Conservation (phyloP, 2,797 vertebrate species). For the Peromyscus melanophrys region DNA sequence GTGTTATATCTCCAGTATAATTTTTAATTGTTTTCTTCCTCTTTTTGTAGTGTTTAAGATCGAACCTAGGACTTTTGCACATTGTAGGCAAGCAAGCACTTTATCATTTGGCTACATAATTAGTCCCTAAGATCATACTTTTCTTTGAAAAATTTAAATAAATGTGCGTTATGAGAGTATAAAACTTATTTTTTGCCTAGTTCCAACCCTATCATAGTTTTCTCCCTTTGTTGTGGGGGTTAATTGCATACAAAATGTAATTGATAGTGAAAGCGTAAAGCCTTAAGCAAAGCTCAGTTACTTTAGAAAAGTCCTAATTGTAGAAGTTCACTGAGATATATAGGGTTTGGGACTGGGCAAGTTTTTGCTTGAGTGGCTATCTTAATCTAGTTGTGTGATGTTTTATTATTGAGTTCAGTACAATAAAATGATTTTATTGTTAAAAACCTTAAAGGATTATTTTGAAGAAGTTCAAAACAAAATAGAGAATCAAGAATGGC, state of each 20-base stretch:
- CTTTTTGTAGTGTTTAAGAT: background rate
- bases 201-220: background rate
- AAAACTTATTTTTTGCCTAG: background rate
- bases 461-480: conserved; percentile 41
- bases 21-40: background rate
- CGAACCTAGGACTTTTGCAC: background rate
- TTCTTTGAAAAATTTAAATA: conserved; percentile 19
- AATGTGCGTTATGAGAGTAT: background rate
- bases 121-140: background rate
- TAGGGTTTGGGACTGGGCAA: background rate
- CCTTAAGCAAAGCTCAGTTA: background rate
- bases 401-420: background rate
- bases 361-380: background rate
- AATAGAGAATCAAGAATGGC: background rate
- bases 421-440: background rate
- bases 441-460: background rate
- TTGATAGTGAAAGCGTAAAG: background rate
- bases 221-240: no score
- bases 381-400: background rate
- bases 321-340: background rate
- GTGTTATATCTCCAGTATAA: background rate
- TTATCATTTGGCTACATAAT: background rate
- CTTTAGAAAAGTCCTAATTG: background rate
- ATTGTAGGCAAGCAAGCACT: background rate
- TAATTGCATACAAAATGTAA: background rate